Conservation (phyloP, 2,797 vertebrate genomes). For the Microcaecilia unicolor region DNA sequence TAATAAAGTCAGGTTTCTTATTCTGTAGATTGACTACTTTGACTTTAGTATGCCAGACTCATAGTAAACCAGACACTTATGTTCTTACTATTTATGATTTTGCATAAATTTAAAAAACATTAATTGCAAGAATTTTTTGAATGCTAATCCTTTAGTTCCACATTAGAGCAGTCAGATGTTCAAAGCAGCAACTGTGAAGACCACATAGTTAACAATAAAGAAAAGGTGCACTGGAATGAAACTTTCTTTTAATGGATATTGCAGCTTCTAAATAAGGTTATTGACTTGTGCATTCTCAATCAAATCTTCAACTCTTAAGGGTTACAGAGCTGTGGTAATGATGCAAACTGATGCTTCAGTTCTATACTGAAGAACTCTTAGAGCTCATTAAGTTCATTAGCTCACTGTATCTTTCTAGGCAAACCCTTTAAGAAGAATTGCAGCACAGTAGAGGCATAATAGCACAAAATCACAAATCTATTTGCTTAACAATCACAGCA, state of each 20-base stretch:
- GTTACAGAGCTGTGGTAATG: conserved; percentile 34
- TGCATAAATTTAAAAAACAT: conserved; percentile 33
- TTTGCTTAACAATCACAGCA: conserved; percentile 26
- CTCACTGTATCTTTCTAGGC: conserved; percentile 21
- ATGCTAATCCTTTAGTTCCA: conserved; percentile 37
- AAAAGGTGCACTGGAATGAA: conserved; percentile 40
- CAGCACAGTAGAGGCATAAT: neutral
- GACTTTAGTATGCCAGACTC: too few relatives aligned
- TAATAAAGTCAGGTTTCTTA: too few relatives aligned
- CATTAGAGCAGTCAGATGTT: conserved; percentile 25
- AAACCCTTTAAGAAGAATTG: conserved; percentile 19
- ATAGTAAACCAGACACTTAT: too few relatives aligned
- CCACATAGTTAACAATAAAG: conserved; percentile 38
- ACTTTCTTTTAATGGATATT: conserved; percentile 30
- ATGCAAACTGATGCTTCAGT: conserved; percentile 28
- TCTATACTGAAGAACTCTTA: conserved; percentile 28
- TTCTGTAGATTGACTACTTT: too few relatives aligned
- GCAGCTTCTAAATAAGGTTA: conserved; percentile 21
- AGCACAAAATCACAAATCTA: conserved; percentile 12
- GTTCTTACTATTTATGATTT: conserved; percentile 25
- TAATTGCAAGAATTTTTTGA: conserved; percentile 32
- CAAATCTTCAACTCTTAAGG: too few relatives aligned
- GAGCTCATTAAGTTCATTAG: conserved; percentile 41
- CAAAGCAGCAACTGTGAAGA: conserved; percentile 31
- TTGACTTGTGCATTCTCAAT: conserved; percentile 31